Evolutionary conservation across 2,888 invertebrate species (phyloP), one percentile per base, ranked within the genome.

Genomic region (Formica aserva): DNA sequence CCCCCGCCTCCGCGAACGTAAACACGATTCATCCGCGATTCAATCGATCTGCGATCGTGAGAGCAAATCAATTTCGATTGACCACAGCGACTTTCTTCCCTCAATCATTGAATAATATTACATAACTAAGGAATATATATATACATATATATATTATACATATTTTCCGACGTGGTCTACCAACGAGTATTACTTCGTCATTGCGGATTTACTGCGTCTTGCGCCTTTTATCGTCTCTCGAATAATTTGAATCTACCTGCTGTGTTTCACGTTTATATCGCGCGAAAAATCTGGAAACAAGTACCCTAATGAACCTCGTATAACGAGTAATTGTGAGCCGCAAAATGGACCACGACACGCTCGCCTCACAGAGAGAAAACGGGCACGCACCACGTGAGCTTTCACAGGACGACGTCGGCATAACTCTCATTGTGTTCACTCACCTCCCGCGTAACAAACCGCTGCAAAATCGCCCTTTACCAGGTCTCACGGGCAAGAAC

Each of bases 341-440:
- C 15, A 15, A 45, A 32, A 41, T 5, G 29, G n/a, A 6, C 18
- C 76, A 35, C 48, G 29, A 69, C 15, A 29, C 55, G 48, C 48
- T 52, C 22, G 32, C 48, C 38, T 77, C 38, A 15, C 69, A n/a
- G 13, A 3, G 11, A 38, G 38, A 29, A 35, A 13, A 55, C 55
- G 38, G 6, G 13, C 45, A 72, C 88, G 72, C 89, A 88, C 89
- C 88, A 89, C 85, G 85, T 85, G 88, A 87, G 87, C 62, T 75
- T 75, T 77, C 57, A 22, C 65, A 41, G 29, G 29, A 76, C 69
- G 69, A 82, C 45, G 78, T 71, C 84, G 80, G 75, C 57, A 35
- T 62, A 48, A 57, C 55, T 55, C 80, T n/a, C 48, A 62, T 82
- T 65, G 55, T 15, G 69, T 74, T 74, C 88, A 87, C 87, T 89